Percentiles rank a stretch among this genome's conserved stretches.
phyloP scores from a whole-genome alignment of 1,140 invertebrate species.

The Globodera rostochiensis region DNA sequence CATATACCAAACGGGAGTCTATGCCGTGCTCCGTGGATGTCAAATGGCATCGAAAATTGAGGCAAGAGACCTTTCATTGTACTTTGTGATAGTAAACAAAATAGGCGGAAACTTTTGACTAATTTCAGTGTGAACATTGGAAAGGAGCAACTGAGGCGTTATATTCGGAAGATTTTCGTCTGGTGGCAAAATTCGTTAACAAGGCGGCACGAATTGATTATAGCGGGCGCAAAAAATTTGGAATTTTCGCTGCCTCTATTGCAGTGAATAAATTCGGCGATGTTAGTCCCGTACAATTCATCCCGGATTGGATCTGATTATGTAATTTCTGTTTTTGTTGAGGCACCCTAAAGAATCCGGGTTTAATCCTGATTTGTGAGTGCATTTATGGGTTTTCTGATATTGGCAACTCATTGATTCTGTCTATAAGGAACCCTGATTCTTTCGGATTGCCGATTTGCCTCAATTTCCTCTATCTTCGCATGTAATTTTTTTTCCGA shows the following conservation, averaged over 20 bases:
- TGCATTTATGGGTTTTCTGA: too few relatives aligned
- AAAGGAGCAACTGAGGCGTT: background rate
- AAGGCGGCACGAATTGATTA: conserved; percentile 10
- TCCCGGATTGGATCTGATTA: conserved; percentile 7
- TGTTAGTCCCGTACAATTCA: background rate
- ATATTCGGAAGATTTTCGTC: background rate
- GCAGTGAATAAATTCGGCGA: conserved; percentile 14
- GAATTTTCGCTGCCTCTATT: conserved; percentile 2
- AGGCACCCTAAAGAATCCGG: too few relatives aligned
- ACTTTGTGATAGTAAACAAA: background rate
- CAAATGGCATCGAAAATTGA: conserved; percentile 22
- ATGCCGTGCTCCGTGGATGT: conserved; percentile 10
- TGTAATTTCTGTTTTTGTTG: too few relatives aligned
- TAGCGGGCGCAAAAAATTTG: conserved; percentile 18
- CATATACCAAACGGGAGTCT: conserved; percentile 17
- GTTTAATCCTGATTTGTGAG: too few relatives aligned
- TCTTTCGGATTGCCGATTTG: too few relatives aligned
- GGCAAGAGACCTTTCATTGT: background rate
- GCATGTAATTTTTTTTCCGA: too few relatives aligned
- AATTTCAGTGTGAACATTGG: conserved; percentile 16
- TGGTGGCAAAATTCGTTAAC: conserved; percentile 2
- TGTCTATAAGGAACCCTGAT: too few relatives aligned
- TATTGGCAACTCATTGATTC: too few relatives aligned
- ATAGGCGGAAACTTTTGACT: background rate
- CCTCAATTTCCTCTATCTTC: too few relatives aligned